A percentile compares a stretch with the other conserved stretches of the same genome.
Conservation (phyloP, 2,113 vertebrate species). For the Lepisosteus osseus region DNA sequence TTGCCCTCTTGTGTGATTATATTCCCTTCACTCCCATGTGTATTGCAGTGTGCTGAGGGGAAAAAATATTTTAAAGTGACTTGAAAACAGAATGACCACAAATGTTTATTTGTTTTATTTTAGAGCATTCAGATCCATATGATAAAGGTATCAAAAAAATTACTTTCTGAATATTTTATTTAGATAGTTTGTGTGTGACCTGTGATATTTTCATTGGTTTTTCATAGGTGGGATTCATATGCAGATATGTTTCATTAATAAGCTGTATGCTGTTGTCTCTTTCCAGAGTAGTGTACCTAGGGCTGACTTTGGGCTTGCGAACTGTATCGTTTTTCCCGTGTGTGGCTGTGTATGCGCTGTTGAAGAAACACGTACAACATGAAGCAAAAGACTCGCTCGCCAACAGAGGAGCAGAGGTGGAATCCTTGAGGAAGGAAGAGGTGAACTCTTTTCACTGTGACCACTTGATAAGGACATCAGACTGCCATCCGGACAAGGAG, state of each 20-base stretch:
- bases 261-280: not conserved
- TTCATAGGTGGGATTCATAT: not conserved
- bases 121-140: no score
- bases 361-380: constrained; percentile 64
- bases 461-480: constrained; percentile 50
- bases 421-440: constrained; percentile 64
- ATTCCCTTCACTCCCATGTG: no score
- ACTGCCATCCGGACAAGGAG: constrained; percentile 73
- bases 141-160: no score
- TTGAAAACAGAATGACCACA: not conserved
- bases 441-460: constrained; percentile 55
- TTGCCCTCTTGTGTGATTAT: no score
- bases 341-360: constrained; percentile 65
- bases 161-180: no score
- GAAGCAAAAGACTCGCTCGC: constrained; percentile 49
- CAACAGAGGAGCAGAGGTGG: constrained; percentile 55
- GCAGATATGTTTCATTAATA: not conserved
- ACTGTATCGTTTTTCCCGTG: constrained; percentile 77
- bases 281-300: constrained; percentile 80
- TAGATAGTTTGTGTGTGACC: not conserved
- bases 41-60: no score
- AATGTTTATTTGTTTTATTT: not conserved
- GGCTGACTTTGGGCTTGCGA: constrained; percentile 79
- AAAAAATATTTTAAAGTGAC: no score
- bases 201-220: not conserved